These are phyloP conservation scores for Amphibalanus amphitrite DNA, from an alignment of 1,140 invertebrate genomes.

Conservation along the genomic window DNA sequence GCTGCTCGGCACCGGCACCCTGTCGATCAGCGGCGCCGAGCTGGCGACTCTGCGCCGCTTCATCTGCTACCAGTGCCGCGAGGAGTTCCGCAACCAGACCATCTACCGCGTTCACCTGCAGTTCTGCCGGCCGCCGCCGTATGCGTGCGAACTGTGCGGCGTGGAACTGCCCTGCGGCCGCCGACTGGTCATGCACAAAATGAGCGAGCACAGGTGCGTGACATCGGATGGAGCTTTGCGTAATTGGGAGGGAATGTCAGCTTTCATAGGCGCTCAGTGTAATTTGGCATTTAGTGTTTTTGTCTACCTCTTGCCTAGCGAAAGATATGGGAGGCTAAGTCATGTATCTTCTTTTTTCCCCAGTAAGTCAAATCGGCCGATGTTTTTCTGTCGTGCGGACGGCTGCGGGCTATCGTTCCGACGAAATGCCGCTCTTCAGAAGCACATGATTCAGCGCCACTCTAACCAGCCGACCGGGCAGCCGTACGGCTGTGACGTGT, in stretches of 20 bases:
- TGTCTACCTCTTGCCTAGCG: too few species aligned
- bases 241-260: too few species aligned
- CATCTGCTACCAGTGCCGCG: background rate
- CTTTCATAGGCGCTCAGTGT: too few species aligned
- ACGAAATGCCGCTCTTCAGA: background rate
- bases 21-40: background rate
- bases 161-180: too few species aligned
- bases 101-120: background rate
- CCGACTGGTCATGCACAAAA: background rate
- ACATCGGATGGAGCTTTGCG: too few species aligned
- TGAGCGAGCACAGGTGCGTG: background rate
- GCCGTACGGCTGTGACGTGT: background rate
- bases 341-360: too few species aligned
- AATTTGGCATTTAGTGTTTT: too few species aligned
- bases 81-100: background rate
- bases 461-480: background rate
- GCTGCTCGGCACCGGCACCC: background rate
- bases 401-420: background rate
- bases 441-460: background rate
- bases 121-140: background rate
- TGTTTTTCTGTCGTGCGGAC: background rate
- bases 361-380: too few species aligned
- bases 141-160: background rate
- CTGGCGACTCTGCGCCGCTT: background rate
- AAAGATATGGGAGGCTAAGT: too few species aligned